Percentiles rank a stretch among this genome's conserved stretches.
These are phyloP conservation scores for Lithobates sylvaticus DNA, from an alignment of 2,797 vertebrate genomes.

Conservation along the genomic window DNA sequence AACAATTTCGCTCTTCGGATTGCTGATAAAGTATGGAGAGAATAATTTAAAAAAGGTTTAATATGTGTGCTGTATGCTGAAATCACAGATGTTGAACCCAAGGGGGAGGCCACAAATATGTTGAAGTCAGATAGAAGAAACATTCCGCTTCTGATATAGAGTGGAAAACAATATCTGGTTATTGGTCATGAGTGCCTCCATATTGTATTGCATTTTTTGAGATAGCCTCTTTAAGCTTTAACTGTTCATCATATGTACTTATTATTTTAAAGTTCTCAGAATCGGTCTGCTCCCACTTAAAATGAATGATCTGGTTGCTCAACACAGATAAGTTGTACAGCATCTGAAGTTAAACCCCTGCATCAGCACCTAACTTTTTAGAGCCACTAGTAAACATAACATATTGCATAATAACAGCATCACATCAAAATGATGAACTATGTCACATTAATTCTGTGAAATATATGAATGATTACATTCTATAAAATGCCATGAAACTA, in stretches of 20 bases:
- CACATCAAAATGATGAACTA: slow-evolving; percentile 47
- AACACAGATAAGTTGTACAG: not conserved
- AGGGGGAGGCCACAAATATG: too few relatives aligned
- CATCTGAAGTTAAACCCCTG: not conserved
- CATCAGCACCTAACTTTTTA: slow-evolving; percentile 4
- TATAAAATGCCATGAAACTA: slow-evolving; percentile 43
- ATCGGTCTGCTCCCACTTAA: not conserved
- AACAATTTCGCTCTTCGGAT: too few relatives aligned
- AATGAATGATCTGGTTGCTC: not conserved
- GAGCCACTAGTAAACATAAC: slow-evolving; percentile 3
- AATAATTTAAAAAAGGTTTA: too few relatives aligned
- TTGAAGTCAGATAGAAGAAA: too few relatives aligned
- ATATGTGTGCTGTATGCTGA: too few relatives aligned
- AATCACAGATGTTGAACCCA: too few relatives aligned
- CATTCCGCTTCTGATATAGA: too few relatives aligned
- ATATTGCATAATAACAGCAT: slow-evolving; percentile 12
- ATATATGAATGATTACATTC: slow-evolving; percentile 45
- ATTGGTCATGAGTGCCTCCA: not conserved
- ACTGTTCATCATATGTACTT: too few relatives aligned
- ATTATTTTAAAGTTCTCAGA: too few relatives aligned
- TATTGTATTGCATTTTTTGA: not conserved
- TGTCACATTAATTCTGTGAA: slow-evolving; percentile 45
- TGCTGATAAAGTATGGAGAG: too few relatives aligned
- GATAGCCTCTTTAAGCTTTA: too few relatives aligned
- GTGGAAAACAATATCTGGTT: not conserved